phyloP scores from a whole-genome alignment of 2,113 vertebrate species.

The Odontophorus gujanensis region DNA sequence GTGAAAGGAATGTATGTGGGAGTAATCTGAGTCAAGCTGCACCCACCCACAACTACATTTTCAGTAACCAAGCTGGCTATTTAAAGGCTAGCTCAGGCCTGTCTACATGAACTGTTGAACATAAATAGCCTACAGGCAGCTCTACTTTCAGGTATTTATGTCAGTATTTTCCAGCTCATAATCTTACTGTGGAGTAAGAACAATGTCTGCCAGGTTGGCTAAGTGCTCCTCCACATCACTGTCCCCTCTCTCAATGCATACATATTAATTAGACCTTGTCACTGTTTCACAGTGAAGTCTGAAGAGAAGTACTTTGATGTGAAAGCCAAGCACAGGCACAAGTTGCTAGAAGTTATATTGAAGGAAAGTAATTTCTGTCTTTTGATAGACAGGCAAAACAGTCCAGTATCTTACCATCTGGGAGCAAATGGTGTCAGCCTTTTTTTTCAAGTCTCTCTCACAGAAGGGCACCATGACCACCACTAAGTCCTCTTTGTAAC shows the following conservation, averaged over 20 bases:
- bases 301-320: background rate
- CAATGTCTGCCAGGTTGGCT: background rate
- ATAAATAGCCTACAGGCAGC: background rate
- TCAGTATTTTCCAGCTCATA: background rate
- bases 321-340: background rate
- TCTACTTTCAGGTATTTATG: background rate
- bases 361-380: background rate
- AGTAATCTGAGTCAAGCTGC: rapidly evolving
- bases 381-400: background rate
- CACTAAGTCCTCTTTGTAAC: rapidly evolving
- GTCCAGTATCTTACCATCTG: background rate
- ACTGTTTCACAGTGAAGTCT: background rate
- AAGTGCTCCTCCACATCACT: background rate
- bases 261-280: background rate
- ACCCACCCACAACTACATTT: background rate
- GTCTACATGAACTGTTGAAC: background rate
- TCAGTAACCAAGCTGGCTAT: background rate
- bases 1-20: background rate
- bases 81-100: background rate
- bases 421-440: background rate
- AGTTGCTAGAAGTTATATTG: background rate
- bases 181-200: background rate
- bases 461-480: background rate
- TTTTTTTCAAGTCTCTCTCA: background rate
- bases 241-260: background rate